Percentiles rank a stretch among this genome's conserved stretches.
Evolutionary conservation across 2,113 vertebrate species (phyloP).

Genomic region (Salminus brasiliensis): DNA sequence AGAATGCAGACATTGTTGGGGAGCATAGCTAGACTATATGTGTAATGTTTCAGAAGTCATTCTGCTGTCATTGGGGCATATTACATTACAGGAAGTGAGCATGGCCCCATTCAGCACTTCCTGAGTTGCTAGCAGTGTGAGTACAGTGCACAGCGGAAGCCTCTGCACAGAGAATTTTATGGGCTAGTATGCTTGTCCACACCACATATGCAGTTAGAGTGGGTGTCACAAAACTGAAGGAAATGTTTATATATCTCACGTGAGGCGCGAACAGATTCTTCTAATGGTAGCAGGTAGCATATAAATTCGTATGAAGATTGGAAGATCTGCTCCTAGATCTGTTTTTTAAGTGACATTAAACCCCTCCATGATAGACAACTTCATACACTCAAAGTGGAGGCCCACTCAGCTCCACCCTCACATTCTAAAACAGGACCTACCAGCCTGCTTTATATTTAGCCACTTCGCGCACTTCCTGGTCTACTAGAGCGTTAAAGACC

Average conservation of each 20-base stretch:
- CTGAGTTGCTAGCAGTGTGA: constrained; percentile 39
- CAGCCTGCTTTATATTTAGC: constrained; percentile 20
- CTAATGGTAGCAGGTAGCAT: background rate
- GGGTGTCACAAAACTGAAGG: background rate
- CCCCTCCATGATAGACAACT: background rate
- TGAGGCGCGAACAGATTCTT: background rate
- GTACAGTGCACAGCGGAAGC: constrained; percentile 29
- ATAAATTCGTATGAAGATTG: no score
- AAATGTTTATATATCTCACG: constrained; percentile 1
- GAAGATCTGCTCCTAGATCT: no score
- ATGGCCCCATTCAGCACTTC: constrained; percentile 53
- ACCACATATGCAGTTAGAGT: background rate
- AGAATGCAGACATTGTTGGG: background rate
- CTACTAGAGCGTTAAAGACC: background rate
- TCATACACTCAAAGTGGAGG: constrained; percentile 34
- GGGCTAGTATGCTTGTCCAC: constrained; percentile 9
- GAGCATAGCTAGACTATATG: background rate
- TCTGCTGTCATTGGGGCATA: constrained; percentile 30
- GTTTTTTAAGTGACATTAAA: background rate
- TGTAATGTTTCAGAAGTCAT: constrained; percentile 17
- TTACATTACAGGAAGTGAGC: constrained; percentile 48
- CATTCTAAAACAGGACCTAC: constrained; percentile 30
- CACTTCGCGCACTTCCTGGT: background rate
- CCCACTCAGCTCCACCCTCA: constrained; percentile 32
- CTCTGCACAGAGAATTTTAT: constrained; percentile 19